Percentiles rank a stretch among this genome's conserved stretches.
phyloP scores from a whole-genome alignment of 2,797 vertebrate genomes.

The Gobio occitaniae region DNA sequence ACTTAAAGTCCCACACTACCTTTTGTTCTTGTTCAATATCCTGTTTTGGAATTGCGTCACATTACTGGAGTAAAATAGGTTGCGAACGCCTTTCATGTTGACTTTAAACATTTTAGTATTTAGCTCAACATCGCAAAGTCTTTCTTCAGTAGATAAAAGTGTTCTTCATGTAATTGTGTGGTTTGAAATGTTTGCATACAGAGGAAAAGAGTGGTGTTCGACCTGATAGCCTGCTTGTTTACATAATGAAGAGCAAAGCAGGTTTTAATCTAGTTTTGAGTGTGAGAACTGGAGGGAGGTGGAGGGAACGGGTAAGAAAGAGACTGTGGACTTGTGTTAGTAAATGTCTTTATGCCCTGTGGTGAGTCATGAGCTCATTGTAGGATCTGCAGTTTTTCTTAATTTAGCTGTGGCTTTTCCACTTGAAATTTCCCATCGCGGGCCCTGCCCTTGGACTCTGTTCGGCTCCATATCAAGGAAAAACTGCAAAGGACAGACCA shows the following conservation, averaged over 20 bases:
- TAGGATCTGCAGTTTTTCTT: conserved; percentile 53
- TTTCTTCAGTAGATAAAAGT: conserved; percentile 12
- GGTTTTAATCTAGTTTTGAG: conserved; percentile 15
- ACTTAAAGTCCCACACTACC: background rate
- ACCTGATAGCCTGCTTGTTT: conserved; percentile 29
- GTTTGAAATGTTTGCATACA: conserved; percentile 2
- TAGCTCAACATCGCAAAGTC: background rate
- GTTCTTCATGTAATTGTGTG: background rate
- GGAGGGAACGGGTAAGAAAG: background rate
- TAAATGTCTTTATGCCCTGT: conserved; percentile 47
- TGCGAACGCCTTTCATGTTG: background rate
- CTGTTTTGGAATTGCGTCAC: background rate
- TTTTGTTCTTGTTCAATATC: background rate
- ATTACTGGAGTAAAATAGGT: background rate
- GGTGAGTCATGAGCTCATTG: conserved; percentile 54
- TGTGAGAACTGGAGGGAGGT: background rate
- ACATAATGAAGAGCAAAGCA: conserved; percentile 15
- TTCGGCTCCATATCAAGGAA: conserved; percentile 40
- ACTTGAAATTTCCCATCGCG: conserved; percentile 43
- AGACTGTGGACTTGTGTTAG: conserved; percentile 42
- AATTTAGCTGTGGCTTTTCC: conserved; percentile 59
- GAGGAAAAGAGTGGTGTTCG: background rate
- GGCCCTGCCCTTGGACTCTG: conserved; percentile 50
- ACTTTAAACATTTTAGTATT: background rate
- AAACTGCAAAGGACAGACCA: background rate